A percentile compares a stretch with the other conserved stretches of the same genome.
Evolutionary conservation across 2,888 invertebrate species (phyloP).

Genomic region (Stenolophus ochropezus): DNA sequence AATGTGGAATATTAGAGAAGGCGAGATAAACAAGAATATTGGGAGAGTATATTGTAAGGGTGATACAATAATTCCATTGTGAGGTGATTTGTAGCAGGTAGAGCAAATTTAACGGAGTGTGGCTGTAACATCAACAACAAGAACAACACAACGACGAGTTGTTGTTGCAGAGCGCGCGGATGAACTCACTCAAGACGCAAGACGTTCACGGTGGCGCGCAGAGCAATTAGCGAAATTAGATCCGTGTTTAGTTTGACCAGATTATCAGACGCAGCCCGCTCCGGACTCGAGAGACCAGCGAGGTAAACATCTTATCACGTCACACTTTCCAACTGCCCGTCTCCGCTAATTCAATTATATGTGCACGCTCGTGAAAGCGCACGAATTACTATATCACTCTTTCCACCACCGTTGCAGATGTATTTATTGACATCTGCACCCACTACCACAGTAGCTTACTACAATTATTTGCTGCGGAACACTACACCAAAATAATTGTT

Average conservation of each 20-base stretch:
- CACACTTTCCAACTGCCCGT: conserved; percentile 54
- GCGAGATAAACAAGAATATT: background rate
- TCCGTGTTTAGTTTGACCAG: conserved; percentile 69
- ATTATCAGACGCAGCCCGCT: conserved; percentile 66
- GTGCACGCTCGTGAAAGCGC: conserved; percentile 42
- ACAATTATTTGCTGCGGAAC: too few relatives aligned
- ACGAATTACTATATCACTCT: too few relatives aligned
- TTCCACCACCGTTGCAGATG: too few relatives aligned
- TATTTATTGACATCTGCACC: too few relatives aligned
- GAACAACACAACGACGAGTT: conserved; percentile 40
- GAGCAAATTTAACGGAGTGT: conserved; percentile 41
- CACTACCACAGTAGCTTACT: too few relatives aligned
- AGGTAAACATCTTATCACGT: conserved; percentile 57
- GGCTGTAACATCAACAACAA: conserved; percentile 43
- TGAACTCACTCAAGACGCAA: conserved; percentile 55
- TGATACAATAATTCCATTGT: conserved; percentile 34
- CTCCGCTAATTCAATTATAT: conserved; percentile 53
- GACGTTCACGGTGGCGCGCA: conserved; percentile 62
- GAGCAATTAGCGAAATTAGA: conserved; percentile 69
- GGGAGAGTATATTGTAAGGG: conserved; percentile 4
- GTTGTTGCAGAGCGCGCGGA: conserved; percentile 44
- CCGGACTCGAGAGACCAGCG: conserved; percentile 30
- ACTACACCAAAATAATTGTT: too few relatives aligned
- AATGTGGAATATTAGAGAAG: too few relatives aligned
- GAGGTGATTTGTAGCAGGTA: conserved; percentile 34